phyloP scores from a whole-genome alignment of 2,797 vertebrate species.

The Molossus molossus region DNA sequence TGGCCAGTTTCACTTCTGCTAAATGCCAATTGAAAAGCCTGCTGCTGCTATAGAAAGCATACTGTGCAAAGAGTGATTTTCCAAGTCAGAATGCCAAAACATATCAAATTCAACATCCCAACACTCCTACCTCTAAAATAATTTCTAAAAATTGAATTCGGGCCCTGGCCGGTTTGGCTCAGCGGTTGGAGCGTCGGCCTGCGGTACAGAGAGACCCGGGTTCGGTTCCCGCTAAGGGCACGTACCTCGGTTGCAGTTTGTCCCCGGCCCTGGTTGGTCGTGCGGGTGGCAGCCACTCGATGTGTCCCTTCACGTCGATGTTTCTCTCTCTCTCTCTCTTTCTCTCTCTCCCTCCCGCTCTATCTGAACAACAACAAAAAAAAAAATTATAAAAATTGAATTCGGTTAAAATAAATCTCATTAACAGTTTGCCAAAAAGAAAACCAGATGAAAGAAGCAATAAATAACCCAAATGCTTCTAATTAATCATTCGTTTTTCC shows the following conservation, averaged over 20 bases:
- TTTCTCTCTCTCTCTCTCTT: too few species aligned
- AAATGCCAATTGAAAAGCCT: conserved; percentile 79
- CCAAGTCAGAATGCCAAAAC: conserved; percentile 79
- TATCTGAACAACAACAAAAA: too few species aligned
- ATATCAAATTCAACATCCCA: conserved; percentile 75
- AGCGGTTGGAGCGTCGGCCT: too few species aligned
- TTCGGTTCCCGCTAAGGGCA: too few species aligned
- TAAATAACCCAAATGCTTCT: neutral
- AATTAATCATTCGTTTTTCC: conserved; percentile 24
- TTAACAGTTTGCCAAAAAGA: neutral
- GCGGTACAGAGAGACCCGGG: too few species aligned
- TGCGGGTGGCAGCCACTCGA: too few species aligned
- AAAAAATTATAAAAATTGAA: conserved; percentile 74
- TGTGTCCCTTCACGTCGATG: too few species aligned
- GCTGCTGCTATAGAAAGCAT: conserved; percentile 79
- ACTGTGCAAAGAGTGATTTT: conserved; percentile 79
- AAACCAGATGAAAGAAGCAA: neutral
- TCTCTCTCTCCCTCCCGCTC: too few species aligned
- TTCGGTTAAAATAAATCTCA: neutral
- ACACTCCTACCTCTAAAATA: conserved; percentile 64
- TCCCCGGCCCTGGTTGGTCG: too few species aligned
- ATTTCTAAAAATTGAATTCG: conserved; percentile 67
- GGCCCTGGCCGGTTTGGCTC: too few species aligned
- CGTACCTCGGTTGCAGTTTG: too few species aligned
- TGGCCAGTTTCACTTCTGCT: conserved; percentile 79